Percentiles rank a stretch among this genome's conserved stretches.
These are phyloP conservation scores for Leptogaster cylindrica DNA, from an alignment of 2,888 invertebrate genomes.

Conservation along the genomic window DNA sequence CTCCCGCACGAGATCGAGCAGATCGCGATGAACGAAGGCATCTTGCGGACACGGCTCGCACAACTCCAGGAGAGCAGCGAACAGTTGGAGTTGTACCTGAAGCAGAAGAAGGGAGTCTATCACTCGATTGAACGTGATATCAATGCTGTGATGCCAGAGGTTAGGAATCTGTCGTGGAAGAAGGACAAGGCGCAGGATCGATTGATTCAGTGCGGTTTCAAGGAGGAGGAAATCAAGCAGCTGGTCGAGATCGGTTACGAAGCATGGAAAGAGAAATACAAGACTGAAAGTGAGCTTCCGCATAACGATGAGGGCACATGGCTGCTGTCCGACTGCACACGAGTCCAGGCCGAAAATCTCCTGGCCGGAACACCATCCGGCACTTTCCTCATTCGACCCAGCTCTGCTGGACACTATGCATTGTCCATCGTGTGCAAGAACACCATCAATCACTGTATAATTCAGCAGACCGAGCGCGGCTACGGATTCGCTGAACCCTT, in stretches of 20 bases:
- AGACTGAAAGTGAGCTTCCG: conserved; percentile 68
- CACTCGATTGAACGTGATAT: conserved; percentile 86
- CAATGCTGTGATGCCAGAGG: conserved; percentile 86
- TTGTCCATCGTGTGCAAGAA: conserved; percentile 88
- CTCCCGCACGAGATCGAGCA: conserved; percentile 83
- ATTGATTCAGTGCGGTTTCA: conserved; percentile 78
- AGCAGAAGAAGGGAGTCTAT: conserved; percentile 78
- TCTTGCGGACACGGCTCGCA: conserved; percentile 74
- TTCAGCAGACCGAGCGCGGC: conserved; percentile 84
- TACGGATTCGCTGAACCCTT: conserved; percentile 95
- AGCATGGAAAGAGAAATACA: conserved; percentile 61
- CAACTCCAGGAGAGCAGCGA: conserved; percentile 78
- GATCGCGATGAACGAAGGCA: conserved; percentile 78
- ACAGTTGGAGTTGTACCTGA: conserved; percentile 78
- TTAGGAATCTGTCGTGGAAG: conserved; percentile 77
- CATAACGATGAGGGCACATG: conserved; percentile 78
- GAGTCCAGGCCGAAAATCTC: conserved; percentile 78
- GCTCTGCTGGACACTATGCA: conserved; percentile 82
- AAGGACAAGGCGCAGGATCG: conserved; percentile 82
- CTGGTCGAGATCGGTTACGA: conserved; percentile 66
- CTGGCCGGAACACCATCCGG: conserved; percentile 81
- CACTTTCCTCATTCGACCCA: conserved; percentile 91
- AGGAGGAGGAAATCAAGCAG: conserved; percentile 73
- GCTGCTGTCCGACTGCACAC: conserved; percentile 77
- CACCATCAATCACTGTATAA: conserved; percentile 90